Evolutionary conservation across 1,140 invertebrate species (phyloP).

Genomic region (Drosophila eugracilis): DNA sequence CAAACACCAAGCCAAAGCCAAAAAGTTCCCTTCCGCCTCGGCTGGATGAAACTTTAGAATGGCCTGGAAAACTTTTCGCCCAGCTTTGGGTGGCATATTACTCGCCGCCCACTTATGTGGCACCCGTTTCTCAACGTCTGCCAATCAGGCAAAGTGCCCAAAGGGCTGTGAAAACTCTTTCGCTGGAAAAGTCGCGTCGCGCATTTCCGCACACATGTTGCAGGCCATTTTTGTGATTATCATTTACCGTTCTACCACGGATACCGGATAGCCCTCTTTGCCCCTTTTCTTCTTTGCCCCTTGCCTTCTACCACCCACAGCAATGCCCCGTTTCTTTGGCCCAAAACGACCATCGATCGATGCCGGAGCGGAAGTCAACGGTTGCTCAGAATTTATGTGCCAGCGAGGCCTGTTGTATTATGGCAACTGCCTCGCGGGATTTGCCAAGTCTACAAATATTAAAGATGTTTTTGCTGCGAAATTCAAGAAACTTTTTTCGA

Average conservation of each 20-base stretch:
- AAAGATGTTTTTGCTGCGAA: slow-evolving; percentile 5
- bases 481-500: neutral
- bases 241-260: slow-evolving; percentile 60
- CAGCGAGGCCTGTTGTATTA: slow-evolving; percentile 52
- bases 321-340: slow-evolving; percentile 16
- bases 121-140: slow-evolving; percentile 20
- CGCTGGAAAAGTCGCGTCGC: slow-evolving; percentile 72
- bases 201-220: slow-evolving; percentile 82
- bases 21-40: slow-evolving; percentile 59
- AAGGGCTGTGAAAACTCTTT: slow-evolving; percentile 72
- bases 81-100: slow-evolving; percentile 12
- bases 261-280: too few species aligned
- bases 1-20: slow-evolving; percentile 52
- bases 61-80: slow-evolving; percentile 45
- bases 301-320: neutral
- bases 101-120: neutral
- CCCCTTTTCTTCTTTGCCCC: neutral
- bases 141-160: slow-evolving; percentile 72
- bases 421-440: slow-evolving; percentile 33
- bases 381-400: slow-evolving; percentile 56
- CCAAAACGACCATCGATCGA: slow-evolving; percentile 52
- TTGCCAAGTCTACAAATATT: slow-evolving; percentile 21
- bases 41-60: slow-evolving; percentile 2
- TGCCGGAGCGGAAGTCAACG: slow-evolving; percentile 21
- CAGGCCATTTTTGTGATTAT: slow-evolving; percentile 79